Evolutionary conservation across 1,140 invertebrate genomes (phyloP), one percentile per base, ranked within the genome.

Genomic region (Leptinotarsa defecta): DNA sequence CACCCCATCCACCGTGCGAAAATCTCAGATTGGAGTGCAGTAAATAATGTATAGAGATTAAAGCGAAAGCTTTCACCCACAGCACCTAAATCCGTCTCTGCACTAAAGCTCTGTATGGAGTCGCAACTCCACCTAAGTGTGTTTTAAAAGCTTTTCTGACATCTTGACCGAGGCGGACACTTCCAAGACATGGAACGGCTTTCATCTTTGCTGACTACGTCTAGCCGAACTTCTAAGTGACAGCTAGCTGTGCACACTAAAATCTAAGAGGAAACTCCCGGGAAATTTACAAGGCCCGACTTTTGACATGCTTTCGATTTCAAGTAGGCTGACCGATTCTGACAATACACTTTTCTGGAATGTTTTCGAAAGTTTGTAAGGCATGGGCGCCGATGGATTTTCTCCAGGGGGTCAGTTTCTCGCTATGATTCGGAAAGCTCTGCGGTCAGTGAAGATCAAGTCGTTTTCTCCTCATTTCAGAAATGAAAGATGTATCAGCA

Each of bases 61-160:
- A 24, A 48, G 3, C 43, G 43, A 48, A 71, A 71, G 69, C 69
- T 57, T 57, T 71, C 48, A 57, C 69, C 48, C 69, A 3, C 27
- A 67, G 19, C 34, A 43, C 69, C 69, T 71, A 71, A 57, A 57
- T 22, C 49, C 69, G 22, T 61, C 69, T 20, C 69, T 71, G 69
- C 69, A 71, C 48, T 71, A 71, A 71, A 71, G 68, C 74, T 52
- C 61, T 19, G 69, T 49, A 57, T 68, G 73, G 64, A 62, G 63
- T 75, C 71, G 64, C 76, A 78, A 78, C 74, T 79, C 72, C 68
- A 79, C 77, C 81, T 82, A 83, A 82, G 80, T 83, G 81, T 83
- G 82, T 83, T 84, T 84, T 85, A 85, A 85, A 85, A 85, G 84
- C 84, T 84, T 84, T 84, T 80, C 81, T 84, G 84, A 85, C 84